Evolutionary conservation across 2,797 vertebrate genomes (phyloP), one percentile per base, ranked within the genome.

Genomic region (Vireo griseus): DNA sequence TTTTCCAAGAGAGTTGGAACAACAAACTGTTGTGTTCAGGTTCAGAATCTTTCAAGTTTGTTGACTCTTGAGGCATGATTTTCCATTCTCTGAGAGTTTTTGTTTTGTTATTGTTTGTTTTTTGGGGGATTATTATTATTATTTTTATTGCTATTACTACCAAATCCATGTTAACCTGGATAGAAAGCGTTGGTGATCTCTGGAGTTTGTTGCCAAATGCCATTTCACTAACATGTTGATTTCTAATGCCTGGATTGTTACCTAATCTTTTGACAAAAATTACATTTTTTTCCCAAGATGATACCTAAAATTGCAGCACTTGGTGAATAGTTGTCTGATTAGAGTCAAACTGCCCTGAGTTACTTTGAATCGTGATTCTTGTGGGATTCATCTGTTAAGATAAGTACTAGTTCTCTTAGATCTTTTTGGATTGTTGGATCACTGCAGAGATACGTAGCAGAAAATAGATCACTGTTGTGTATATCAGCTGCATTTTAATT

Each of bases 361-460:
- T 93, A 71, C 89, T 57, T 94, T 67, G 44, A 82, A 73, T 89
- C 93, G 87, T 89, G 65, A 48, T 90, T 95, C 47, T 86, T 79
- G 45, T 71, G 78, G 52, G 63, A 87, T 82, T 92, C 29, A 71
- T 79, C 63, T 87, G 24, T 82, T 92, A 87, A 89, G 84, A 94
- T 92, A 84, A 90, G 26, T 80, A 35, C 11, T 72, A 42, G 21
- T 84, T 94, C 71, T 79, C 0, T 73, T 88, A 45, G 16, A 77
- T 87, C 59, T 92, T 83, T 91, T 71, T 92, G 78, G 67, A 83
- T 89, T 95, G 65, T 45, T 82, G 74, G 71, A 94, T 92, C 24
- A 15, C 72, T 81, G 28, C 35, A 67, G 86, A 89, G 78, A 91
- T 92, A 94, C 58, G 22, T 88, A 71, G 78, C 65, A 92, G 57